These are phyloP conservation scores for Drosophila suboccidentalis DNA, from an alignment of 2,888 invertebrate species.

Conservation along the genomic window DNA sequence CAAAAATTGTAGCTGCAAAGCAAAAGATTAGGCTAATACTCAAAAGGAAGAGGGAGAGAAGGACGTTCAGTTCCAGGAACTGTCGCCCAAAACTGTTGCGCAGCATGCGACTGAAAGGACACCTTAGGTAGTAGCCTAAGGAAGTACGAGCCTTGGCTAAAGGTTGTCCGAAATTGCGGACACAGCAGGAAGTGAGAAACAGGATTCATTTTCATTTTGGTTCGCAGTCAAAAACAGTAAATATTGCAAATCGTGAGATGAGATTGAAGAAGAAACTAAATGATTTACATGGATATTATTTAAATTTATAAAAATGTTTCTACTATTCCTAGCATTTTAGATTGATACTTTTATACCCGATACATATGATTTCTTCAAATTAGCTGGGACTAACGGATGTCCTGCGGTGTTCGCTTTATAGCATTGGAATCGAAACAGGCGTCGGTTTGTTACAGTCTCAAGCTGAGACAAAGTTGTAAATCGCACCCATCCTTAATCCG, in stretches of 20 bases:
- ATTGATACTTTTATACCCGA: neutral
- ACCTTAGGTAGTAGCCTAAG: slow-evolving; percentile 42
- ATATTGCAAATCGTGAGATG: neutral
- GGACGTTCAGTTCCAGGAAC: slow-evolving; percentile 46
- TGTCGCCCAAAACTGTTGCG: slow-evolving; percentile 48
- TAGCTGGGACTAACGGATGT: slow-evolving; percentile 45
- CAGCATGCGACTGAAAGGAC: slow-evolving; percentile 64
- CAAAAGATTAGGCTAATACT: slow-evolving; percentile 11
- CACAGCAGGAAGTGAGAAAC: slow-evolving; percentile 58
- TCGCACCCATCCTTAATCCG: slow-evolving; percentile 74
- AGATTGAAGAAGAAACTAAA: neutral
- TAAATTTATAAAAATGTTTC: neutral
- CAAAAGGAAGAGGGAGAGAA: slow-evolving; percentile 1
- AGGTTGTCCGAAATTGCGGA: slow-evolving; percentile 43
- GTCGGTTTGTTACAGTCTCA: slow-evolving; percentile 58
- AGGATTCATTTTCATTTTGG: slow-evolving; percentile 30
- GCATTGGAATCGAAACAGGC: slow-evolving; percentile 38
- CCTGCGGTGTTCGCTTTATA: slow-evolving; percentile 62
- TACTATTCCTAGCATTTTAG: neutral
- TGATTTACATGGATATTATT: neutral
- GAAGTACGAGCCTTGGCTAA: slow-evolving; percentile 39
- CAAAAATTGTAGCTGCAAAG: slow-evolving; percentile 4
- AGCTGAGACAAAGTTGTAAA: slow-evolving; percentile 58
- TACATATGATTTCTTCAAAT: slow-evolving; percentile 23
- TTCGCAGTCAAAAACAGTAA: slow-evolving; percentile 9